Percentiles rank a stretch among this genome's conserved stretches.
Evolutionary conservation across 1,140 invertebrate genomes (phyloP).

Genomic region (Doryteuthis pealeii): DNA sequence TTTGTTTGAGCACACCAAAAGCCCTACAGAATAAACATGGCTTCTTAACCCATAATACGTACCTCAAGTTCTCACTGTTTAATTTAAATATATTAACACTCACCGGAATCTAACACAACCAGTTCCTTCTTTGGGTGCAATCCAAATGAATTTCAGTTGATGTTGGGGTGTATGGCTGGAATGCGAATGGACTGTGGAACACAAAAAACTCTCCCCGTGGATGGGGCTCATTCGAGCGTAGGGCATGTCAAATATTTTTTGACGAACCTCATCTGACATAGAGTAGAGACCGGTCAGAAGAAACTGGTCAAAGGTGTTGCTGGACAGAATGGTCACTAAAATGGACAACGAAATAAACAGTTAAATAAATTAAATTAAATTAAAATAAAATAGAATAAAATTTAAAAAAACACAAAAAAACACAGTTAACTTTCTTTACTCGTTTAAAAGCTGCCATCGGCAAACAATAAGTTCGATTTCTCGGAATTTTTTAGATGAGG

Average conservation of each 20-base stretch:
- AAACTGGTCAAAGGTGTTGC: slow-evolving; percentile 60
- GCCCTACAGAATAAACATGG: no score
- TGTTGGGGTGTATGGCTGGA: slow-evolving; percentile 44
- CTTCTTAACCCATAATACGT: no score
- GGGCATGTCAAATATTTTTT: slow-evolving; percentile 22
- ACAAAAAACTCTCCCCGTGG: slow-evolving; percentile 52
- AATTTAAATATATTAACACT: no score
- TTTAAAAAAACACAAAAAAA: background rate
- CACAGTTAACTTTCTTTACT: no score
- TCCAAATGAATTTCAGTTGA: slow-evolving; percentile 58
- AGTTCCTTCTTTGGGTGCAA: slow-evolving; percentile 59
- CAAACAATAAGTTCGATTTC: no score
- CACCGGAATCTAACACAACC: slow-evolving; percentile 63
- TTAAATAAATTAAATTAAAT: background rate
- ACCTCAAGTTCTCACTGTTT: no score
- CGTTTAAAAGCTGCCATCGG: no score
- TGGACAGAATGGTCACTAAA: slow-evolving; percentile 48
- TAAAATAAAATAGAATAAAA: background rate
- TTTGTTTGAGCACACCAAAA: no score
- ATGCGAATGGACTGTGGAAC: slow-evolving; percentile 58
- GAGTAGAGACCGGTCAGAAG: slow-evolving; percentile 60
- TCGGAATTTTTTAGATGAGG: no score
- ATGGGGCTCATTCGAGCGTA: slow-evolving; percentile 17
- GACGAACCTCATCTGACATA: slow-evolving; percentile 34
- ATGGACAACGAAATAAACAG: slow-evolving; percentile 15